Percentiles rank a stretch among this genome's conserved stretches.
phyloP scores from a whole-genome alignment of 2,113 vertebrate species.

The Paradoxurus hermaphroditus region DNA sequence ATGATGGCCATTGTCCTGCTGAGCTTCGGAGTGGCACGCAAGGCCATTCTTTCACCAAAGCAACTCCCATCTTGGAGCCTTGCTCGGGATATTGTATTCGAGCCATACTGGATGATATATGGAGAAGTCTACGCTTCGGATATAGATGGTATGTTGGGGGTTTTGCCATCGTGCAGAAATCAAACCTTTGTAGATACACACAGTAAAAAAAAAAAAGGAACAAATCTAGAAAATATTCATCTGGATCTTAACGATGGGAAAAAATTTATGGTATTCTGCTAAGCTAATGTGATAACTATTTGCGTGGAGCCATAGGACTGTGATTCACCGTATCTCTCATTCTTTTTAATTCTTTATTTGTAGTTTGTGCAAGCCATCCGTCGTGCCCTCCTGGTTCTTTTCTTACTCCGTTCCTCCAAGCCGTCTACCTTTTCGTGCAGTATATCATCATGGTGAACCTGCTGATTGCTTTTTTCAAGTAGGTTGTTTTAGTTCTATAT shows the following conservation, averaged over 20 bases:
- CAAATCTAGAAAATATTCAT: neutral
- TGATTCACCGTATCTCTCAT: neutral
- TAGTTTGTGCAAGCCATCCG: conserved; percentile 85
- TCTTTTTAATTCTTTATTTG: conserved; percentile 49
- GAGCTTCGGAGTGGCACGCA: conserved; percentile 95
- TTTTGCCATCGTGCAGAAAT: neutral
- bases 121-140: conserved; percentile 96
- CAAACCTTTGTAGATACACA: neutral
- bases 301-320: neutral
- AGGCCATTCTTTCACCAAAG: conserved; percentile 93
- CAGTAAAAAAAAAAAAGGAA: neutral
- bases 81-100: conserved; percentile 92
- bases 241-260: neutral
- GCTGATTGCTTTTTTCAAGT: conserved; percentile 98
- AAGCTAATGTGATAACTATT: neutral
- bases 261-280: neutral
- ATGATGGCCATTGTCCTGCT: conserved; percentile 97
- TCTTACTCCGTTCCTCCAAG: conserved; percentile 93
- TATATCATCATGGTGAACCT: conserved; percentile 99
- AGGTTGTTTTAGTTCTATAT: conserved; percentile 71
- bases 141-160: conserved; percentile 88
- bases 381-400: conserved; percentile 93
- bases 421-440: conserved; percentile 97
- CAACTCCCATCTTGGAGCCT: conserved; percentile 93
- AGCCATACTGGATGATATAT: conserved; percentile 99